Base-by-base conservation (phyloP, 2,888 invertebrate species). In the Epirrita christyi region DNA sequence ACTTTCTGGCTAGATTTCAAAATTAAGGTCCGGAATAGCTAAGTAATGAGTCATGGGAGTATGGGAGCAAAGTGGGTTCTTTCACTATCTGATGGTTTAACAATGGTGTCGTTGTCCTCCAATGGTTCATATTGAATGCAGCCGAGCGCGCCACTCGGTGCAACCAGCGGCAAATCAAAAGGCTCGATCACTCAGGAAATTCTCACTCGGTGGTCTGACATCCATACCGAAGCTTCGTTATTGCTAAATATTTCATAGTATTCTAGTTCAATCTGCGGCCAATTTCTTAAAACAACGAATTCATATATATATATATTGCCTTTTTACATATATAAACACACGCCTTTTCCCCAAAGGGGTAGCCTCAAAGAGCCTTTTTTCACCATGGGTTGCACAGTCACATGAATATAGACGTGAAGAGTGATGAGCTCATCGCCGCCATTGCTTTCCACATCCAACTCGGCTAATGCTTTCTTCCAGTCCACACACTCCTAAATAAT, bases 111-210 rank as follows among this genome's bases (percentile, higher is more conserved):
- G 76, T 85, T 81, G 80, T 78, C 74, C 71, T 68, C 63, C 68
- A 67, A 66, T 52, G 62, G 70, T 78, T 86, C 79, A 85, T 86
- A 87, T 80, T 76, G 81, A 84, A 88, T 88, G 86, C 87, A 84
- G 68, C 75, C 68, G 66, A 77, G 85, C 81, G 75, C 74, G 69
- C 73, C 71, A 71, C 70, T 71, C 69, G 70, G 63, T 58, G 66
- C 71, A 71, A 67, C 71, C 72, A 73, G 78, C 83, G 83, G 82
- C 81, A 71, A 80, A 83, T 86, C 85, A 87, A 84, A 85, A 79
- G 83, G 70, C 66, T 67, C 65, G 66, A 71, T 69, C 72, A 75
- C 71, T 70, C 81, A 78, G 79, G 76, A 82, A 76, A 74, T 73
- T 78, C 81, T 72, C 69, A 57, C 73, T 75, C 68, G 86, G 86